These are phyloP conservation scores for Rhinoraja longicauda DNA, from an alignment of 2,797 vertebrate species.

Conservation along the genomic window DNA sequence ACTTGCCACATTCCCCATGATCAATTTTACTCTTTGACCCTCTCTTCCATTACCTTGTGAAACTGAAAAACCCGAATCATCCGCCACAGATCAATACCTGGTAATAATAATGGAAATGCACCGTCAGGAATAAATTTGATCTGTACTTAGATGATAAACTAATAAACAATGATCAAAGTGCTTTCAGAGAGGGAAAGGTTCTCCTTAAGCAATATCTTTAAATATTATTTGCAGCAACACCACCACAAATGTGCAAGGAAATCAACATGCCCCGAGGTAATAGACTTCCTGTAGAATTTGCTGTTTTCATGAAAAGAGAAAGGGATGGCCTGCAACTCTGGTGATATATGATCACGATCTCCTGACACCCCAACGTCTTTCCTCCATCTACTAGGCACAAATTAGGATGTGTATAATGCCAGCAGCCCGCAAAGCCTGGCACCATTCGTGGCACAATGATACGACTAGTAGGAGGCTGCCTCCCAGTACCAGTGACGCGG, in stretches of 20 bases:
- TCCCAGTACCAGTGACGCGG: too few species aligned
- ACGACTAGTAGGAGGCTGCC: too few species aligned
- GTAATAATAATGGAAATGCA: constrained; percentile 2
- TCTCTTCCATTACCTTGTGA: background rate
- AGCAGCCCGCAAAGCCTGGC: too few species aligned
- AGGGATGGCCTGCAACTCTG: background rate
- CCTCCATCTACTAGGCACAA: too few species aligned
- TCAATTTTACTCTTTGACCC: background rate
- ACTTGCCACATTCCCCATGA: background rate
- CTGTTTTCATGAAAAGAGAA: background rate
- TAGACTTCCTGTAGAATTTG: background rate
- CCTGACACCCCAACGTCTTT: too few species aligned
- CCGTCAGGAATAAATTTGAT: background rate
- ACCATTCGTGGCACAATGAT: too few species aligned
- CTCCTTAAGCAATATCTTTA: background rate
- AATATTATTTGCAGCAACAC: background rate
- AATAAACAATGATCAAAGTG: background rate
- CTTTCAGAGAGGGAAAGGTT: background rate
- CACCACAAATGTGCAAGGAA: background rate
- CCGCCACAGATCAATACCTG: background rate
- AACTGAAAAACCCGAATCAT: background rate
- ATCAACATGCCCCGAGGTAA: background rate
- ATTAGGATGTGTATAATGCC: too few species aligned
- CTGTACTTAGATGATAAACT: background rate
- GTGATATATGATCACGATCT: background rate